Evolutionary conservation across 2,113 vertebrate genomes (phyloP).

Genomic region (Percina caprodes): DNA sequence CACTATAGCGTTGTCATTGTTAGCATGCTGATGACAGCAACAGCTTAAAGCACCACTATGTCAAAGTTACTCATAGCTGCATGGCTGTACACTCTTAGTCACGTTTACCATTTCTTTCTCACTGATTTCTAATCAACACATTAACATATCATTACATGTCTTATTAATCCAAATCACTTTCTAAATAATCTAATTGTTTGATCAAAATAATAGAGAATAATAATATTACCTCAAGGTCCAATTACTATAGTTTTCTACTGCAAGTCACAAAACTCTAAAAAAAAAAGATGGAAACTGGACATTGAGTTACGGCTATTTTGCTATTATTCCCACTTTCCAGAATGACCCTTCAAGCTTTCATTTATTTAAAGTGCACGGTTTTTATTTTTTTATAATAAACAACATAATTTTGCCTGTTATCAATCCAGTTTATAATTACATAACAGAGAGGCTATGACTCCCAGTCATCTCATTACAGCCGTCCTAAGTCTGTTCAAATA

Average conservation of each 20-base stretch:
- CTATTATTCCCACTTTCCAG: too few relatives aligned
- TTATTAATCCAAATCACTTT: background rate
- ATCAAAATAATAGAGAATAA: background rate
- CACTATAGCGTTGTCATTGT: background rate
- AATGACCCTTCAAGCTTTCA: background rate
- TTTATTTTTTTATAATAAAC: background rate
- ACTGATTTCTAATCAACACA: background rate
- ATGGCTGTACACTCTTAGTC: background rate
- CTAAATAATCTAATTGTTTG: background rate
- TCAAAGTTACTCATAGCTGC: background rate
- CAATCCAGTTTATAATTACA: background rate
- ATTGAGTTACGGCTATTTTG: background rate
- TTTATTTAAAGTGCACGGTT: background rate
- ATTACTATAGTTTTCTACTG: background rate
- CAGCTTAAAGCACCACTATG: background rate
- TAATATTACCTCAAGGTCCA: background rate
- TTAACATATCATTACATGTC: background rate
- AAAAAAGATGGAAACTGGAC: background rate
- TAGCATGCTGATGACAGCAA: background rate
- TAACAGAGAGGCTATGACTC: background rate
- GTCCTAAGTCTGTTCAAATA: conserved; percentile 34
- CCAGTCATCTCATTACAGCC: conserved; percentile 3
- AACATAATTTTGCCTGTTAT: background rate
- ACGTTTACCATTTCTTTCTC: background rate
- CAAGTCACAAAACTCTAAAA: background rate